These are phyloP conservation scores for Betta splendens DNA, from an alignment of 2,797 vertebrate genomes.

Conservation along the genomic window DNA sequence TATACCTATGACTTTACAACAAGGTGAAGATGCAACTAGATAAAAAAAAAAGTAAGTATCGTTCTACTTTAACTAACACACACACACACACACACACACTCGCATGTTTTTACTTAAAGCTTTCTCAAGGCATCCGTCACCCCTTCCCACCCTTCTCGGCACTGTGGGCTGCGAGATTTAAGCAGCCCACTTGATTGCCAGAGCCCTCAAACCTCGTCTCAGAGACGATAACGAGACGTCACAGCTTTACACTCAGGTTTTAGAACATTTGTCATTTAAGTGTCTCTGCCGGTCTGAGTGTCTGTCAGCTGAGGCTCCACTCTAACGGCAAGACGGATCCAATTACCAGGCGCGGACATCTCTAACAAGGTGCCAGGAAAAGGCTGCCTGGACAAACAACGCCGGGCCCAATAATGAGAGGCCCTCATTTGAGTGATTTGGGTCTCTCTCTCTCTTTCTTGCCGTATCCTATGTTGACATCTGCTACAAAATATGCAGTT, in stretches of 20 bases:
- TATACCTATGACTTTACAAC: neutral
- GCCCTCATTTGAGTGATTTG: constrained; percentile 83
- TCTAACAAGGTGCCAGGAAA: constrained; percentile 87
- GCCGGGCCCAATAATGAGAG: constrained; percentile 82
- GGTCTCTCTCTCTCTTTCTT: constrained; percentile 53
- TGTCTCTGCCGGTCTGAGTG: constrained; percentile 73
- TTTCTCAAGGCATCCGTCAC: constrained; percentile 33
- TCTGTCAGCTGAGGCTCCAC: constrained; percentile 80
- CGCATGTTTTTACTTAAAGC: constrained; percentile 38
- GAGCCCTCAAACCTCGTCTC: constrained; percentile 77
- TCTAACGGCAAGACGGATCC: constrained; percentile 80
- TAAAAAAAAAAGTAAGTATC: constrained; percentile 23
- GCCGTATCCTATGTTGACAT: constrained; percentile 50
- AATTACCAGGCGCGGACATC: constrained; percentile 86
- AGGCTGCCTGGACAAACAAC: constrained; percentile 85
- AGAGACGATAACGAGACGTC: constrained; percentile 84
- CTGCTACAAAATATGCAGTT: constrained; percentile 56
- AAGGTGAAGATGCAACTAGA: constrained; percentile 28
- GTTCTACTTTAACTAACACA: constrained; percentile 29
- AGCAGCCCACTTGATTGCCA: constrained; percentile 77
- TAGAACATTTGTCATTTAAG: constrained; percentile 87
- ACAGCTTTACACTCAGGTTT: constrained; percentile 81
- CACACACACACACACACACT: constrained; percentile 24
- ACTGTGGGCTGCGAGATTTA: constrained; percentile 54
- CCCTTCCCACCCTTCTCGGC: neutral